Percentiles rank a stretch among this genome's conserved stretches.
phyloP scores from a whole-genome alignment of 2,797 vertebrate genomes.

The Enteromius anoplus region DNA sequence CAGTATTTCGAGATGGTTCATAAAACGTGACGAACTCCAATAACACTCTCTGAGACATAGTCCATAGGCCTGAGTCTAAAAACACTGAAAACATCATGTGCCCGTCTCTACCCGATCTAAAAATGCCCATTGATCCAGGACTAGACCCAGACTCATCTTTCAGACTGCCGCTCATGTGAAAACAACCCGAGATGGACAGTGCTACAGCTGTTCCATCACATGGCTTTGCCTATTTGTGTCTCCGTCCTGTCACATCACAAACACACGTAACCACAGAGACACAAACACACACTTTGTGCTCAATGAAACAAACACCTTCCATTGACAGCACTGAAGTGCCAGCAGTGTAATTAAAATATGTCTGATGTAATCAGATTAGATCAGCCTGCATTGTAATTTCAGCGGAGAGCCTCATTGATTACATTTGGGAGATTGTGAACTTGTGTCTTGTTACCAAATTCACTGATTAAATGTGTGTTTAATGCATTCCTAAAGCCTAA shows the following conservation, averaged over 20 bases:
- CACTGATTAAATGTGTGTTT: slow-evolving; percentile 21
- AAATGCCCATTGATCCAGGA: slow-evolving; percentile 43
- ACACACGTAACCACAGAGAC: slow-evolving; percentile 4
- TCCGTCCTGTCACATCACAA: slow-evolving; percentile 23
- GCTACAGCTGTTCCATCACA: slow-evolving; percentile 59
- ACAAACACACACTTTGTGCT: slow-evolving; percentile 5
- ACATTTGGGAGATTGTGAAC: slow-evolving; percentile 14
- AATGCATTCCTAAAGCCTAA: slow-evolving; percentile 16
- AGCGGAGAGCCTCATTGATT: slow-evolving; percentile 6
- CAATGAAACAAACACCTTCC: slow-evolving; percentile 42
- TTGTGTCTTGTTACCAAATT: background rate
- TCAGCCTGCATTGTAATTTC: background rate
- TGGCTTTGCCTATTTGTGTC: slow-evolving; percentile 54
- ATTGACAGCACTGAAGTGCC: background rate
- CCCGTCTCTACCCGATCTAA: slow-evolving; percentile 45
- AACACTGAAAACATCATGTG: slow-evolving; percentile 42
- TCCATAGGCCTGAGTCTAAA: background rate
- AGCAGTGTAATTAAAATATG: slow-evolving; percentile 39
- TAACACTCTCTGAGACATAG: background rate
- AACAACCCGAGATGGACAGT: slow-evolving; percentile 48
- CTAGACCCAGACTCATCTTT: slow-evolving; percentile 46
- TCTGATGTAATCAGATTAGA: slow-evolving; percentile 37
- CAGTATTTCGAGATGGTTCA: background rate
- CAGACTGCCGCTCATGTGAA: slow-evolving; percentile 31
- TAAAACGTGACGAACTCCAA: background rate